Evolutionary conservation across 2,797 vertebrate genomes (phyloP).

Genomic region (Galaxias olidus): DNA sequence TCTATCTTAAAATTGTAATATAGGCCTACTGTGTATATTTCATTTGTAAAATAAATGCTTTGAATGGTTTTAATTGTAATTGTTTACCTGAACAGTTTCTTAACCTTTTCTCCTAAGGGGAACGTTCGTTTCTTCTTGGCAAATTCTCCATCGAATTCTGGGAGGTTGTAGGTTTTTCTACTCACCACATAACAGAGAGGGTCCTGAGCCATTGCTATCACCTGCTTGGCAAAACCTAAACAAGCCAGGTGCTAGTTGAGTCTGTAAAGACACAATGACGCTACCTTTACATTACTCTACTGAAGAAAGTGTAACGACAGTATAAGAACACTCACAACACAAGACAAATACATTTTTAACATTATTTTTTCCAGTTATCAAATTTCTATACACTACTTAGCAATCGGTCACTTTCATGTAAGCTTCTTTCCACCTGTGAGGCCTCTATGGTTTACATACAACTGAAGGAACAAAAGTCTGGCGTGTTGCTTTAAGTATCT

Average conservation of each 20-base stretch:
- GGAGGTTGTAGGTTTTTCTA: slow-evolving; percentile 79
- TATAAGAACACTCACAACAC: background rate
- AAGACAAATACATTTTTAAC: no score
- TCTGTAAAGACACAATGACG: background rate
- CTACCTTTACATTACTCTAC: background rate
- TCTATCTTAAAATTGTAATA: no score
- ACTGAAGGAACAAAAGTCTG: background rate
- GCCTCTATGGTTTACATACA: no score
- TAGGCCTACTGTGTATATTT: background rate
- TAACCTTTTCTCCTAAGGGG: slow-evolving; percentile 81
- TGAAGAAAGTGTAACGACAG: background rate
- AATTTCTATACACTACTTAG: background rate
- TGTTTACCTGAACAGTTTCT: slow-evolving; percentile 84
- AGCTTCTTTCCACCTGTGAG: background rate
- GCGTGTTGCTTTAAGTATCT: background rate
- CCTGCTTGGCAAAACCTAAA: background rate
- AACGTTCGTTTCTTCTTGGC: slow-evolving; percentile 87
- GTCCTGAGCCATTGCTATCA: slow-evolving; percentile 53
- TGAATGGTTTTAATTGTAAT: slow-evolving; percentile 13
- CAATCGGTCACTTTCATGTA: background rate
- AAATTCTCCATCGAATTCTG: slow-evolving; percentile 86
- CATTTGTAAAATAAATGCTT: background rate
- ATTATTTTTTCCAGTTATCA: no score
- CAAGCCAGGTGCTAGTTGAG: background rate
- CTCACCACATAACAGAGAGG: slow-evolving; percentile 82